These are phyloP conservation scores for Lytechinus variegatus DNA, from an alignment of 35 echinoderm and acorn worm genomes.

Conservation along the genomic window DNA sequence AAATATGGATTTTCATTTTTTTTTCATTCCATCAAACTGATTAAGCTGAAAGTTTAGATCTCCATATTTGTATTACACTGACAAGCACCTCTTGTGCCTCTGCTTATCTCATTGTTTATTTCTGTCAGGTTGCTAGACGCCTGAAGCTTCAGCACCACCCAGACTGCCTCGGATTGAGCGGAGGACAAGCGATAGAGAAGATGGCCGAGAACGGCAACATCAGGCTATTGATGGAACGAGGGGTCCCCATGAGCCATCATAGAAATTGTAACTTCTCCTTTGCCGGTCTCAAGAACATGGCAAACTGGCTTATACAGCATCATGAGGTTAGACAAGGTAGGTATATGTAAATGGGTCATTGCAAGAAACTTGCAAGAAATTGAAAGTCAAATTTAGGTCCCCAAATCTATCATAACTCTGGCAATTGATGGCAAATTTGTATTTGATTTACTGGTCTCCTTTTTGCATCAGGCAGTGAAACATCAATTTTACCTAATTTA, in stretches of 20 bases:
- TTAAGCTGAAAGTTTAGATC: too few species aligned
- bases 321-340: conserved; percentile 80
- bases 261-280: conserved; percentile 90
- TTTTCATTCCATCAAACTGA: too few species aligned
- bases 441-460: too few species aligned
- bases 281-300: conserved; percentile 62
- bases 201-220: conserved; percentile 68
- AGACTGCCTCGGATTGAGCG: conserved; percentile 72
- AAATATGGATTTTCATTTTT: too few species aligned
- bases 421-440: too few species aligned
- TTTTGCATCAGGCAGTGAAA: too few species aligned
- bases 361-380: too few species aligned
- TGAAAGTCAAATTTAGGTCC: too few species aligned
- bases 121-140: conserved; percentile 73
- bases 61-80: too few species aligned
- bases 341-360: too few species aligned
- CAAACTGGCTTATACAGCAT: conserved; percentile 52
- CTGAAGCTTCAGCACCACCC: conserved; percentile 85
- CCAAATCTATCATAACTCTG: too few species aligned
- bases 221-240: conserved; percentile 55
- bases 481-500: too few species aligned
- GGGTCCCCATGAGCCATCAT: conserved; percentile 48
- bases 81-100: not conserved
- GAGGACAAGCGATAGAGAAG: conserved; percentile 91
- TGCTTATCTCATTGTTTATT: not conserved